These are phyloP conservation scores for Lamellibrachia satsuma DNA, from an alignment of 2,888 invertebrate species.

Conservation along the genomic window DNA sequence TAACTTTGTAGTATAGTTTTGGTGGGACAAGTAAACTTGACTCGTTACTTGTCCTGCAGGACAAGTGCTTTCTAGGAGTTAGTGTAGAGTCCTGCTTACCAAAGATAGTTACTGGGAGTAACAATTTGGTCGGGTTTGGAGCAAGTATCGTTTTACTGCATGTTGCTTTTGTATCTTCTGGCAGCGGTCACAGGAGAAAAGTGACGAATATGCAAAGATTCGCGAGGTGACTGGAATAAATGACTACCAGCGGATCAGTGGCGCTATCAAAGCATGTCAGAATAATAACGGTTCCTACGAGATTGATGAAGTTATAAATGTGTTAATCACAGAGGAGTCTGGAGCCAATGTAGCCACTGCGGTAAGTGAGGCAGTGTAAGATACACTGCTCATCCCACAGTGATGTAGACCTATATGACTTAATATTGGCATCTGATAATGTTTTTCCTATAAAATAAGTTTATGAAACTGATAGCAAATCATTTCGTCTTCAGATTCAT, in stretches of 20 bases:
- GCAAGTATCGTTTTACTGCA: neutral
- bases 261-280: constrained; percentile 60
- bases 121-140: too few relatives aligned
- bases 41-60: too few relatives aligned
- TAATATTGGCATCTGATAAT: too few relatives aligned
- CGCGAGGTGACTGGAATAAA: constrained; percentile 58
- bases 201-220: constrained; percentile 42
- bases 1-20: too few relatives aligned
- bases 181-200: neutral
- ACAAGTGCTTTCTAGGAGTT: too few relatives aligned
- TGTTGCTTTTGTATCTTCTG: neutral
- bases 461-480: too few relatives aligned
- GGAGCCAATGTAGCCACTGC: neutral
- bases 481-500: too few relatives aligned
- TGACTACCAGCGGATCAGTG: constrained; percentile 53
- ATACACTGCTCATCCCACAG: neutral
- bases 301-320: constrained; percentile 61
- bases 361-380: constrained; percentile 1
- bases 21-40: too few relatives aligned
- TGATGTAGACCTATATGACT: neutral
- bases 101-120: too few relatives aligned
- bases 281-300: constrained; percentile 59
- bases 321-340: constrained; percentile 52
- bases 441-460: too few relatives aligned
- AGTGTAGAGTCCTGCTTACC: too few relatives aligned